phyloP scores from a whole-genome alignment of 2,888 invertebrate genomes.

The Oligia fasciuncula region DNA sequence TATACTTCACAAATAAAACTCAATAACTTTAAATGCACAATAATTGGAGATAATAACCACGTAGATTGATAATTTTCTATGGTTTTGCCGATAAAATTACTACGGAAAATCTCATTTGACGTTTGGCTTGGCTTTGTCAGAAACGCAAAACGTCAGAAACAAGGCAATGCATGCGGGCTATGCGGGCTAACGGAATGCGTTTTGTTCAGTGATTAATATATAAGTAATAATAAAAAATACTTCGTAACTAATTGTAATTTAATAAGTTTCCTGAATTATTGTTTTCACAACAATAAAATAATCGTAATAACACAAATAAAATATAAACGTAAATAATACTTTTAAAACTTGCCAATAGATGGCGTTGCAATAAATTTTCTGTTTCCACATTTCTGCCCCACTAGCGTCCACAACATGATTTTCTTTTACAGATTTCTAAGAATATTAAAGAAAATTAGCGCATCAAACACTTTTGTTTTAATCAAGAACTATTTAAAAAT shows the following conservation, averaged over 20 bases:
- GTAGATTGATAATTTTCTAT: constrained; percentile 33
- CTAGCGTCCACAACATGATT: constrained; percentile 51
- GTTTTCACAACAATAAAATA: background rate
- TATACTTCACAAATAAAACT: constrained; percentile 31
- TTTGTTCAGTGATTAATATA: constrained; percentile 2
- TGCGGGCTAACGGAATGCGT: constrained; percentile 46
- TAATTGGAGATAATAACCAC: constrained; percentile 1
- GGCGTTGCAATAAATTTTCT: constrained; percentile 36
- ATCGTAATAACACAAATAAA: background rate
- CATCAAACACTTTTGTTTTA: constrained; percentile 12
- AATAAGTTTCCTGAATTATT: background rate
- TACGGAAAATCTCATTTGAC: constrained; percentile 51
- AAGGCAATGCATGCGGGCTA: constrained; percentile 12
- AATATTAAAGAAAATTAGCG: constrained; percentile 34
- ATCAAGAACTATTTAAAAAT: constrained; percentile 21
- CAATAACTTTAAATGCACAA: constrained; percentile 5
- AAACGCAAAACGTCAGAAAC: constrained; percentile 42
- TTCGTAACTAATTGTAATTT: background rate
- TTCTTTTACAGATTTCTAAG: constrained; percentile 59
- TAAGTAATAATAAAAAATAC: background rate
- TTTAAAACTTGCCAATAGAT: constrained; percentile 33
- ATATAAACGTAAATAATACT: background rate
- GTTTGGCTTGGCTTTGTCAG: constrained; percentile 41
- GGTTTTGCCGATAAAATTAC: constrained; percentile 39
- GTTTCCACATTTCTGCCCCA: constrained; percentile 36